phyloP scores from a whole-genome alignment of 2,888 invertebrate genomes.

The Altica lythri region DNA sequence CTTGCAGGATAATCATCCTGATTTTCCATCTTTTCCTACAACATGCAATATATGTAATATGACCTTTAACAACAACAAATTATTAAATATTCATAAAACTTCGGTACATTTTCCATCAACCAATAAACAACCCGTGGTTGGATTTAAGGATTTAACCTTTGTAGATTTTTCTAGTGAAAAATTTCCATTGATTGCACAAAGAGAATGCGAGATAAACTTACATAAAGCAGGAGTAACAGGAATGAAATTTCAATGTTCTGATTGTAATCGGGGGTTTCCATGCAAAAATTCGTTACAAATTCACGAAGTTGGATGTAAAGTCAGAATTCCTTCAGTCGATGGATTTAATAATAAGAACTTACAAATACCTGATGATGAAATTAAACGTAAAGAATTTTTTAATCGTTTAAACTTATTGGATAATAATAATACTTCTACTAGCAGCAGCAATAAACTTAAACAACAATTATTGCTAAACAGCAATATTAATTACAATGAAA shows the following conservation, averaged over 20 bases:
- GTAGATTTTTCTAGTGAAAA: constrained; percentile 82
- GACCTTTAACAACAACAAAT: constrained; percentile 73
- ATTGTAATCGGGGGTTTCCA: constrained; percentile 74
- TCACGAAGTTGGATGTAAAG: no score
- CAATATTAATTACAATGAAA: no score
- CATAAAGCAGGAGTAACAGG: constrained; percentile 66
- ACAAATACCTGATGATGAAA: constrained; percentile 61
- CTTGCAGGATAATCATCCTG: constrained; percentile 69
- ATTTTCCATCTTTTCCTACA: constrained; percentile 66
- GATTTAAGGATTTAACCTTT: constrained; percentile 74
- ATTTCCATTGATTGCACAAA: constrained; percentile 77
- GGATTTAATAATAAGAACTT: constrained; percentile 50
- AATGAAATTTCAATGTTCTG: constrained; percentile 70
- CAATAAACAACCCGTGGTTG: constrained; percentile 61
- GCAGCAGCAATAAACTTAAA: constrained; percentile 46
- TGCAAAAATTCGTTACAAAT: constrained; percentile 70
- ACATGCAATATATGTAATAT: constrained; percentile 74
- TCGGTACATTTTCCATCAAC: constrained; percentile 61
- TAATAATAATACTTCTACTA: constrained; percentile 53
- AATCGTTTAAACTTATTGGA: constrained; percentile 79
- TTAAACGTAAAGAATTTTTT: constrained; percentile 78
- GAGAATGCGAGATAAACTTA: constrained; percentile 71
- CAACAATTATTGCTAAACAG: no score
- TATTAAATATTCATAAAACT: constrained; percentile 72
- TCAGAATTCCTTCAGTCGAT: no score